Evolutionary conservation across 2,888 invertebrate species (phyloP), one percentile per base, ranked within the genome.

Genomic region (Clistopyga incitator): DNA sequence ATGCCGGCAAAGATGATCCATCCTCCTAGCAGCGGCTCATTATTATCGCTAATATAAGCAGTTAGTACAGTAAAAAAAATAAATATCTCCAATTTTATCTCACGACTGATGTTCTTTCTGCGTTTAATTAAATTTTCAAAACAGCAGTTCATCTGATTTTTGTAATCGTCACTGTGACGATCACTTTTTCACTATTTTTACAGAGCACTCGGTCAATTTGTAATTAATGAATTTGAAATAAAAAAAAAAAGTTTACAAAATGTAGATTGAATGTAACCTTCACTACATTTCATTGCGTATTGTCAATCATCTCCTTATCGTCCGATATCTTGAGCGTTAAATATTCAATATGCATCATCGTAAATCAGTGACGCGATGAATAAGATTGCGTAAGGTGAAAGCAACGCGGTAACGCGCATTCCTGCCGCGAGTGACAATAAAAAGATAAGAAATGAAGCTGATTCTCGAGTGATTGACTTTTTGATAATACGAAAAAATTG

Each of bases 351-450:
- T n/a, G 59, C 38, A 18, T n/a, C 15, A 29, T 29, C 15, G 10
- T n/a, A 29, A 13, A 29, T n/a, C 6, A 29, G 29, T 61, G 34
- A 61, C 34, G 34, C 59, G 59, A 34, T 42, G 42, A 65, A 64
- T 42, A 42, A 65, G 18, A 65, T 65, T 65, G 42, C 42, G 64
- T 42, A 65, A 65, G 6, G 64, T 42, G 64, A 65, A 65, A 65
- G 64, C 23, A 65, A 11, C 18, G 20, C 13, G 20, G 64, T 2
- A 1, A 8, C 15, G 18, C 38, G 4, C 13, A 20, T 45, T 42
- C 20, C 42, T 23, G 23, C 20, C 42, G 64, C 20, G 64, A 13
- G 20, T 42, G 45, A 42, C 0, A 42, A 64, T 38, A 42, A 42
- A 65, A 18, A 2, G 64, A 65, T 65, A 65, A 65, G 38, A 65